phyloP scores from a whole-genome alignment of 1,140 invertebrate species.

The Drosophila eugracilis region DNA sequence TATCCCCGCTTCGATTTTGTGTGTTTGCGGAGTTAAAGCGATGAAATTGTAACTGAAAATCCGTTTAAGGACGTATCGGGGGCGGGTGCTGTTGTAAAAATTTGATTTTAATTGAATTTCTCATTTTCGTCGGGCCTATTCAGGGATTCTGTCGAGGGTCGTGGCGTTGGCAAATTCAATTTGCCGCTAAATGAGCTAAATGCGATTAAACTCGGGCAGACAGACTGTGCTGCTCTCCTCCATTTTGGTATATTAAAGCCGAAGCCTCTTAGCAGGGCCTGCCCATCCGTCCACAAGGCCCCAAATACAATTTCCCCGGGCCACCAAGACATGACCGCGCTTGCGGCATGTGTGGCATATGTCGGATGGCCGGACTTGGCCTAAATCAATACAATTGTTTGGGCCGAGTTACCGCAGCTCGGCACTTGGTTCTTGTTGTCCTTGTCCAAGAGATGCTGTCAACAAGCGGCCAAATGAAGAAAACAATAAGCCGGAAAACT shows the following conservation, averaged over 20 bases:
- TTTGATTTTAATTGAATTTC: conserved; percentile 82
- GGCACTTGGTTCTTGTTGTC: conserved; percentile 50
- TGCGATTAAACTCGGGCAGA: conserved; percentile 72
- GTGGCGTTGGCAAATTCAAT: conserved; percentile 67
- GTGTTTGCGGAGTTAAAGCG: conserved; percentile 47
- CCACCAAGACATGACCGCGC: conserved; percentile 31
- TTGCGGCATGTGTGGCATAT: conserved; percentile 69
- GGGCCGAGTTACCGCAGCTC: conserved; percentile 26
- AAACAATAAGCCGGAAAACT: conserved; percentile 46
- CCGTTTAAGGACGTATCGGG: conserved; percentile 43
- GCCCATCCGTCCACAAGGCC: too few relatives aligned
- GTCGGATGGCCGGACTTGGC: conserved; percentile 26
- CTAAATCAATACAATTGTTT: conserved; percentile 70
- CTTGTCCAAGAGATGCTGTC: conserved; percentile 32
- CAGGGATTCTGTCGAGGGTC: conserved; percentile 8
- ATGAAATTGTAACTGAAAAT: conserved; percentile 51
- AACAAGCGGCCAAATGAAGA: conserved; percentile 63
- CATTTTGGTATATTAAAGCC: conserved; percentile 29
- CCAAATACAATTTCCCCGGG: conserved; percentile 1
- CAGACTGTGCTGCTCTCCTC: conserved; percentile 11
- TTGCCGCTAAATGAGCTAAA: conserved; percentile 79
- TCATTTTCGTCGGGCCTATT: conserved; percentile 50
- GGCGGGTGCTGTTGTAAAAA: conserved; percentile 41
- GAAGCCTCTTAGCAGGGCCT: conserved; percentile 41
- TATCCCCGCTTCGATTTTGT: conserved; percentile 42